Evolutionary conservation across 2,113 vertebrate genomes (phyloP).

Genomic region (Alethe diademata): DNA sequence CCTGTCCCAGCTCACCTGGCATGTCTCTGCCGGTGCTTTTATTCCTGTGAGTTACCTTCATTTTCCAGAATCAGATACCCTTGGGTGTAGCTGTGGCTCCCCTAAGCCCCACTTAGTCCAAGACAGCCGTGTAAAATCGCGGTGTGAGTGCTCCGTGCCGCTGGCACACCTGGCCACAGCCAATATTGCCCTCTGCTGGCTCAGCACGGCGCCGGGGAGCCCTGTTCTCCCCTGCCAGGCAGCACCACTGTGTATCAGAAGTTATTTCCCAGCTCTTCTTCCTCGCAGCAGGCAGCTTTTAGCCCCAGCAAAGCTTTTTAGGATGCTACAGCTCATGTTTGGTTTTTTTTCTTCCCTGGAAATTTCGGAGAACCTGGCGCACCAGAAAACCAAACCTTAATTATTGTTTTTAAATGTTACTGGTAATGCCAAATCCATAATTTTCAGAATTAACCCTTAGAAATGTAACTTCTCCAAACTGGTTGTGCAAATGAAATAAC

Average conservation of each 20-base stretch:
- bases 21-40: neutral
- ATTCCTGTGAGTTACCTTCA: fast-evolving
- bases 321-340: neutral
- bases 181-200: conserved; percentile 66
- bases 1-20: neutral
- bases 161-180: neutral
- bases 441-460: neutral
- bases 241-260: neutral
- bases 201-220: neutral
- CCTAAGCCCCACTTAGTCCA: fast-evolving
- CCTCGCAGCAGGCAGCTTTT: neutral
- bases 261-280: neutral
- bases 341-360: neutral
- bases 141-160: no score
- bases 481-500: neutral
- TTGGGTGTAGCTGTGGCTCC: neutral
- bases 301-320: neutral
- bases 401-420: neutral
- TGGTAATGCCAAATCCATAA: neutral
- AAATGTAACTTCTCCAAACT: neutral
- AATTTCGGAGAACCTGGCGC: neutral
- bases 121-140: no score
- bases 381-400: neutral
- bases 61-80: neutral
- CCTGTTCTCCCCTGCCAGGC: neutral